Conservation (phyloP, 2,113 vertebrate genomes). For the Eretmochelys imbricata region DNA sequence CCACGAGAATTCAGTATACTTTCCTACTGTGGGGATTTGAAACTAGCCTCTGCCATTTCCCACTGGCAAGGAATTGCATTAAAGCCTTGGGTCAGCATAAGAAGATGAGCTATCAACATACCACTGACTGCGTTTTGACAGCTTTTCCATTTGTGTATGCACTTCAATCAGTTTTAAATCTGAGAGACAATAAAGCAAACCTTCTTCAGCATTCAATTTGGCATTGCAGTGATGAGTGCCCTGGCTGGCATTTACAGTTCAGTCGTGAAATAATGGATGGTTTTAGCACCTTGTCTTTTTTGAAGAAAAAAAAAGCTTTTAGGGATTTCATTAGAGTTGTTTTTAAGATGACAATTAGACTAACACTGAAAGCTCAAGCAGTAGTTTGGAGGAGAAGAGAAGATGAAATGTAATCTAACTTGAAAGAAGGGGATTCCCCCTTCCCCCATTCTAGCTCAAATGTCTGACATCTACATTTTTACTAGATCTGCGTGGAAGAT, state of each 20-base stretch:
- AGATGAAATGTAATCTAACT: constrained; percentile 50
- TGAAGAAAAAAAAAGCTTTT: neutral
- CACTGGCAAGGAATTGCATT: constrained; percentile 20
- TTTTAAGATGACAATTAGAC: constrained; percentile 53
- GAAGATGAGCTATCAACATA: constrained; percentile 38
- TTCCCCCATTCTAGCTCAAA: neutral
- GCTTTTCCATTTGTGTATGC: constrained; percentile 50
- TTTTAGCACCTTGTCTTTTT: constrained; percentile 45
- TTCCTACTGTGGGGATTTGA: neutral
- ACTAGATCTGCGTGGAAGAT: neutral
- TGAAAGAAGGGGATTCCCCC: neutral
- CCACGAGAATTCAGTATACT: neutral
- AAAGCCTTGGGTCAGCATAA: constrained; percentile 35
- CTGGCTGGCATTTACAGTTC: constrained; percentile 61
- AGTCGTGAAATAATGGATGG: constrained; percentile 8
- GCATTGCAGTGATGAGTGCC: constrained; percentile 11
- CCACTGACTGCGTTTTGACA: constrained; percentile 29
- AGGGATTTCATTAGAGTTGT: constrained; percentile 51
- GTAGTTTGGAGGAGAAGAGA: constrained; percentile 6
- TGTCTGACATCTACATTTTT: constrained; percentile 11
- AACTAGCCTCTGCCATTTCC: neutral
- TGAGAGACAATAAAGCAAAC: constrained; percentile 52
- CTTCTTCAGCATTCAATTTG: constrained; percentile 41
- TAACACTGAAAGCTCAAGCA: constrained; percentile 45
- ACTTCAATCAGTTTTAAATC: constrained; percentile 68